These are phyloP conservation scores for Anadara kagoshimensis DNA, from an alignment of 1,140 invertebrate genomes.

Conservation along the genomic window DNA sequence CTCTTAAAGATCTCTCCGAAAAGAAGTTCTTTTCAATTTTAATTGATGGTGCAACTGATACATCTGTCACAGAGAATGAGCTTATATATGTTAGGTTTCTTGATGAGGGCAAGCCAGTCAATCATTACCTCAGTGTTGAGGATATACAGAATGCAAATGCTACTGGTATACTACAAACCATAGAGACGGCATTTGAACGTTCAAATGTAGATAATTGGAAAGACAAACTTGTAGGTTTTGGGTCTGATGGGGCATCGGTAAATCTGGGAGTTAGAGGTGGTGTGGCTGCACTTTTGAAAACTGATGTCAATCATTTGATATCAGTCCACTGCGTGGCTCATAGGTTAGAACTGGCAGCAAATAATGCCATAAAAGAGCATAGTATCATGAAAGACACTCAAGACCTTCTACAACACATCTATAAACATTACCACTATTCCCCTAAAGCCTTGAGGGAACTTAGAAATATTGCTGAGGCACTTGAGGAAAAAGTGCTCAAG, in stretches of 20 bases:
- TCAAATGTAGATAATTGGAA: neutral
- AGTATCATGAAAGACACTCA: neutral
- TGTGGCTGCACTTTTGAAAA: slow-evolving; percentile 31
- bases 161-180: neutral
- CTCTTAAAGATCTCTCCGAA: neutral
- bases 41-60: slow-evolving; percentile 11
- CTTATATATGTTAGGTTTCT: slow-evolving; percentile 11
- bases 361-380: slow-evolving; percentile 12
- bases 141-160: slow-evolving; percentile 9
- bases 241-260: slow-evolving; percentile 35
- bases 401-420: neutral
- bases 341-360: slow-evolving; percentile 8
- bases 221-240: slow-evolving; percentile 18
- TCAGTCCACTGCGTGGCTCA: slow-evolving; percentile 34
- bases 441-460: slow-evolving; percentile 27
- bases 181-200: neutral
- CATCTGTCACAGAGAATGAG: slow-evolving; percentile 5
- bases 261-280: slow-evolving; percentile 22
- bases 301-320: slow-evolving; percentile 16
- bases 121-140: neutral
- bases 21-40: slow-evolving; percentile 5
- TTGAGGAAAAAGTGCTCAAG: slow-evolving; percentile 10
- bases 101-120: neutral
- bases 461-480: slow-evolving; percentile 6
- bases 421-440: slow-evolving; percentile 25